A percentile compares a stretch with the other conserved stretches of the same genome.
These are phyloP conservation scores for Altica lythri DNA, from an alignment of 2,888 invertebrate genomes.

Conservation along the genomic window DNA sequence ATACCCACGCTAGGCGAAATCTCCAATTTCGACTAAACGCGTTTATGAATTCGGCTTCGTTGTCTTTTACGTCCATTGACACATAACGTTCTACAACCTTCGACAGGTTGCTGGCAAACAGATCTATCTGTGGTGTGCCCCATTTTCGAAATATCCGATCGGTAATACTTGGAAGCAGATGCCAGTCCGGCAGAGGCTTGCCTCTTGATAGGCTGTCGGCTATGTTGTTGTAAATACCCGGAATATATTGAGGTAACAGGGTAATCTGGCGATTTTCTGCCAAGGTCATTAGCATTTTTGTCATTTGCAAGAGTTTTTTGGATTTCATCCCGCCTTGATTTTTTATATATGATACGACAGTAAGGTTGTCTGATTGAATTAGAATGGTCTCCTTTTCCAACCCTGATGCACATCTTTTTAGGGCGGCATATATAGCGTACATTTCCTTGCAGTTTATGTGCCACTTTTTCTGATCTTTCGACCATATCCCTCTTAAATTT, in stretches of 20 bases:
- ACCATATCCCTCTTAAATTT: conserved; percentile 20
- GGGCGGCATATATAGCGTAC: conserved; percentile 26
- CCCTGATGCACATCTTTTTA: background rate
- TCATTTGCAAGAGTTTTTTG: conserved; percentile 4
- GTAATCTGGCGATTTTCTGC: conserved; percentile 20
- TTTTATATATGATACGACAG: conserved; percentile 33
- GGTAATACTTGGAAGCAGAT: conserved; percentile 23
- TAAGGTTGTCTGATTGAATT: conserved; percentile 35
- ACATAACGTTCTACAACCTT: conserved; percentile 32
- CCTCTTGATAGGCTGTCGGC: conserved; percentile 36
- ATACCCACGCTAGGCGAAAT: conserved; percentile 40
- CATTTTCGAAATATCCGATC: conserved; percentile 31
- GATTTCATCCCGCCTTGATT: conserved; percentile 36
- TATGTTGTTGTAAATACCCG: conserved; percentile 33
- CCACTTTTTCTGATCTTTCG: conserved; percentile 23
- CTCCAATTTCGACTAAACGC: conserved; percentile 37
- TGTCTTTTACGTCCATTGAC: conserved; percentile 25
- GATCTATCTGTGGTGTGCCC: conserved; percentile 34
- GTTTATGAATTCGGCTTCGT: conserved; percentile 26
- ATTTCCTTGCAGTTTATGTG: conserved; percentile 36
- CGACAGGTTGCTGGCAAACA: conserved; percentile 33
- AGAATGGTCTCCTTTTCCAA: conserved; percentile 21
- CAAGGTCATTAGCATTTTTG: conserved; percentile 15
- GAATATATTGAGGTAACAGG: conserved; percentile 30
- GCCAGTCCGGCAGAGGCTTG: conserved; percentile 33